A percentile compares a stretch with the other conserved stretches of the same genome.
These are phyloP conservation scores for Halcyon badia DNA, from an alignment of 2,797 vertebrate genomes.

Conservation along the genomic window DNA sequence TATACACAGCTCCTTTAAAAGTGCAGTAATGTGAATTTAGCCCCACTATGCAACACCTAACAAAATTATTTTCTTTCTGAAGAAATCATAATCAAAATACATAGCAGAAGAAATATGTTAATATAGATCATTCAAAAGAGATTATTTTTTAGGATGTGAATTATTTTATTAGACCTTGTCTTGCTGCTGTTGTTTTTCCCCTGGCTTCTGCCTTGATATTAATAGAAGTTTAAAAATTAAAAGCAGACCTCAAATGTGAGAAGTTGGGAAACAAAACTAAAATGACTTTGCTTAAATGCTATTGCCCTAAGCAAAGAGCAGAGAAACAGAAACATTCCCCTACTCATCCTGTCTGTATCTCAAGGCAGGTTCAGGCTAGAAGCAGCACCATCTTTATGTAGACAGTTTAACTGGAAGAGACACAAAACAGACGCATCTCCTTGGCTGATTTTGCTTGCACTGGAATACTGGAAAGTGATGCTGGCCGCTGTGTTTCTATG, in stretches of 20 bases:
- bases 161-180: not conserved
- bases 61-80: not conserved
- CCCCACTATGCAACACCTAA: not conserved
- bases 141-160: rapidly evolving
- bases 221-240: not conserved
- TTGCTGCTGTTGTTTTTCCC: not conserved
- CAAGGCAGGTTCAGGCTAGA: not conserved
- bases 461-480: not conserved
- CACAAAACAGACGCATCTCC: not conserved
- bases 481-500: not conserved
- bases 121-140: not conserved
- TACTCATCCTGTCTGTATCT: not conserved
- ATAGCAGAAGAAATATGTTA: not conserved
- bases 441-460: not conserved
- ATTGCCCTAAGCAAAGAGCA: not conserved
- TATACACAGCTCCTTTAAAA: not conserved
- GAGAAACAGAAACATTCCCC: not conserved
- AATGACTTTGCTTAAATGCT: not conserved
- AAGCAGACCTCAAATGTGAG: not conserved
- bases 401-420: not conserved
- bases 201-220: not conserved
- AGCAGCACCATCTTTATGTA: not conserved
- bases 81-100: not conserved
- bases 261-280: not conserved
- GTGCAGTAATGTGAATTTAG: not conserved